These are phyloP conservation scores for Noturus placidus DNA, from an alignment of 2,113 vertebrate genomes.

Conservation along the genomic window DNA sequence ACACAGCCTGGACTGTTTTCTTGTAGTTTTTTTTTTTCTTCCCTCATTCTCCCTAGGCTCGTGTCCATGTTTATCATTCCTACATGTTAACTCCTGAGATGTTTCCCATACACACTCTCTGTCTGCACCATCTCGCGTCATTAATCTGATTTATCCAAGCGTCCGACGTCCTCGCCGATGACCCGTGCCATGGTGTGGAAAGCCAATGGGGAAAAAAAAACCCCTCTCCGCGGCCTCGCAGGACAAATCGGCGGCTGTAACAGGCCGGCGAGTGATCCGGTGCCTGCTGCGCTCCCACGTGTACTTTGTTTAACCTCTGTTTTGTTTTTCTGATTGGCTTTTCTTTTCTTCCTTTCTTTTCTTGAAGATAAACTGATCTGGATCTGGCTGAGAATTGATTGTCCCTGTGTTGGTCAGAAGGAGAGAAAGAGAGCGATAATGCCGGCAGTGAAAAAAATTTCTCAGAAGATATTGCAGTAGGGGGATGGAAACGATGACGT, in stretches of 20 bases:
- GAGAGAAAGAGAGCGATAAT: conserved; percentile 7
- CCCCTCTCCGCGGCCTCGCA: neutral
- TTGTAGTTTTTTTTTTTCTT: neutral
- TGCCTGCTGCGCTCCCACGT: conserved; percentile 16
- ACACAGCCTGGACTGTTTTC: neutral
- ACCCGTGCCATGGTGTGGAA: neutral
- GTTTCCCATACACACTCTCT: neutral
- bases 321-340: neutral
- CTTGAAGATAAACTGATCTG: conserved; percentile 33
- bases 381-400: neutral
- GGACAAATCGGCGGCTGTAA: conserved; percentile 30
- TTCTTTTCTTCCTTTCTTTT: neutral
- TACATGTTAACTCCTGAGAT: conserved; percentile 4
- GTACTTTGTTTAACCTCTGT: conserved; percentile 33
- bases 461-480: neutral
- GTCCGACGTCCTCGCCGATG: neutral
- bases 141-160: conserved; percentile 23
- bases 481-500: neutral
- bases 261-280: conserved; percentile 19
- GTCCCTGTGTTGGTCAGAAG: conserved; percentile 9
- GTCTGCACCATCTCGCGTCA: neutral
- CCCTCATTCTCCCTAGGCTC: neutral
- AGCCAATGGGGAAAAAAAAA: neutral
- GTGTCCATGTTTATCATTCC: conserved; percentile 17
- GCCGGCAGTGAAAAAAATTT: neutral